phyloP scores from a whole-genome alignment of 2,888 invertebrate species.

The Sepioteuthis lessoniana region DNA sequence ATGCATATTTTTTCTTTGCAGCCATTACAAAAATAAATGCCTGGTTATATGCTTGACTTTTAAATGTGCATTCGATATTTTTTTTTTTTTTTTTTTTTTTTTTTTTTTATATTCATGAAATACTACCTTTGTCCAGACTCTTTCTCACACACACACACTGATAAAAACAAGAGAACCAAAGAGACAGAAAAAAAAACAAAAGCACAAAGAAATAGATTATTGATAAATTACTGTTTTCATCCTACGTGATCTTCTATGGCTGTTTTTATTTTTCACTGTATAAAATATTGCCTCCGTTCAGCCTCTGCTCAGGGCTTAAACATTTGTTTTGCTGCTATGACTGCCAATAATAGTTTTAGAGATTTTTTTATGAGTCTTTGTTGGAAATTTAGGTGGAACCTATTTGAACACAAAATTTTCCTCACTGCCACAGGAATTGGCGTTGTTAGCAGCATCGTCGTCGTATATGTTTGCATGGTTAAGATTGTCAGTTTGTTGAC shows the following conservation, averaged over 20 bases:
- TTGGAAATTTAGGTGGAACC: background rate
- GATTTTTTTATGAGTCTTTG: background rate
- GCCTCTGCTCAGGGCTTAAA: background rate
- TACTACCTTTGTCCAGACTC: background rate
- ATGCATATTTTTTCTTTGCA: background rate
- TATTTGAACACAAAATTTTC: background rate
- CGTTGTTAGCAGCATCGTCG: background rate
- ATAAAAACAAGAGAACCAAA: background rate
- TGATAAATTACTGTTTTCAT: background rate
- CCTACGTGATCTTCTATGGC: background rate
- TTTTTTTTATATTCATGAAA: background rate
- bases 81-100: too few species aligned
- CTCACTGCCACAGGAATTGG: background rate
- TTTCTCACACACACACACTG: background rate
- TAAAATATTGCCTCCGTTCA: constrained; percentile 1
- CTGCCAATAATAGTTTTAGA: constrained; percentile 2
- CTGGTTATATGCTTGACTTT: background rate
- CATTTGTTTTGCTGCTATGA: background rate
- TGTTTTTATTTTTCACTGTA: background rate
- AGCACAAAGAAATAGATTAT: background rate
- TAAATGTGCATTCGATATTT: too few species aligned
- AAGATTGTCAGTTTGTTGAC: background rate
- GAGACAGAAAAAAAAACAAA: background rate
- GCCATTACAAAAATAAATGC: background rate
- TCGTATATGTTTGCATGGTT: background rate